Conservation (phyloP, 2,888 invertebrate genomes). For the Dione vanillae region DNA sequence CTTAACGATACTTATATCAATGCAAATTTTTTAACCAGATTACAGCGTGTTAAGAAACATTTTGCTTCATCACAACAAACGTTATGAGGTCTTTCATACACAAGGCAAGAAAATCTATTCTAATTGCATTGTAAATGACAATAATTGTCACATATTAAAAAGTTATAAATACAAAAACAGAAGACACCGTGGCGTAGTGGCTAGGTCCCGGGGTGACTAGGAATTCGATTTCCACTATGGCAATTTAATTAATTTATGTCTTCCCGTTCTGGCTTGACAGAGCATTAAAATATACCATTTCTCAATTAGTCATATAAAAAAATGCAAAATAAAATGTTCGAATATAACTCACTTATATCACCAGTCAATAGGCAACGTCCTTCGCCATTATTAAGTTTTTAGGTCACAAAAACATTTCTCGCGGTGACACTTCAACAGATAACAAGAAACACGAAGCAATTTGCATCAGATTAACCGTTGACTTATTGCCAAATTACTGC, state of each 20-base stretch:
- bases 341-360: background rate
- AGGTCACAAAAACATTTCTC: conserved; percentile 42
- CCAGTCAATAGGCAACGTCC: conserved; percentile 35
- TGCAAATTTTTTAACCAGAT: conserved; percentile 44
- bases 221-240: no score
- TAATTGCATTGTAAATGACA: no score
- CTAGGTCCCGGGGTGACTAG: no score
- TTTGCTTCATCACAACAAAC: conserved; percentile 33
- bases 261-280: no score
- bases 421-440: conserved; percentile 43
- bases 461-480: conserved; percentile 72
- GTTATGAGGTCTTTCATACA: conserved; percentile 32
- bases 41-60: conserved; percentile 45
- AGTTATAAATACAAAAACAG: no score
- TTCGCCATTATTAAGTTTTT: conserved; percentile 35
- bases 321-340: no score
- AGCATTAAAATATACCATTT: no score
- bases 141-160: no score
- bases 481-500: conserved; percentile 65
- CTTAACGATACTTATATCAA: conserved; percentile 44
- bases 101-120: conserved; percentile 26
- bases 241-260: no score
- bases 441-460: conserved; percentile 56
- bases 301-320: no score
- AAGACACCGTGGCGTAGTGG: no score